These are phyloP conservation scores for Drosophila incognita DNA, from an alignment of 2,888 invertebrate genomes.

Conservation along the genomic window DNA sequence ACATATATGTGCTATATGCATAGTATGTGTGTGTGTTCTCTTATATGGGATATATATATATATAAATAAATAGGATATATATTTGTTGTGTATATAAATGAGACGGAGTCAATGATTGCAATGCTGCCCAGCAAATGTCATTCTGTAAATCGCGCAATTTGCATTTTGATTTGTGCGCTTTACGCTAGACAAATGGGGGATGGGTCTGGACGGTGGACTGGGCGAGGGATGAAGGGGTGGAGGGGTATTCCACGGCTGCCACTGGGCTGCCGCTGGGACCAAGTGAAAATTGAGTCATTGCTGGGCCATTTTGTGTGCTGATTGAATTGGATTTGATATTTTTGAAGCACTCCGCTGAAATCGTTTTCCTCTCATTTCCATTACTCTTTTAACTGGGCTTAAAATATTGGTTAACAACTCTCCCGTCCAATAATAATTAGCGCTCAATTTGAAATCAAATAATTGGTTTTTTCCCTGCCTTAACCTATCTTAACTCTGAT, in stretches of 20 bases:
- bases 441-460: neutral
- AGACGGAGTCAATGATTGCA: constrained; percentile 29
- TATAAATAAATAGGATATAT: constrained; percentile 11
- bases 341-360: constrained; percentile 9
- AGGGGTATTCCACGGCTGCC: neutral
- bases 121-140: constrained; percentile 39
- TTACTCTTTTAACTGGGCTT: constrained; percentile 1
- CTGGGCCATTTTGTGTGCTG: constrained; percentile 54
- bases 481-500: constrained; percentile 21
- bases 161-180: constrained; percentile 75
- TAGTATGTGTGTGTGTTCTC: neutral
- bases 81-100: constrained; percentile 10
- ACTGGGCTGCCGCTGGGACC: neutral
- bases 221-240: no score
- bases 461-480: neutral
- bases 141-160: constrained; percentile 71
- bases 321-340: constrained; percentile 61
- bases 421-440: neutral
- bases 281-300: constrained; percentile 49
- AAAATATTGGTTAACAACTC: neutral
- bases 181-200: constrained; percentile 54
- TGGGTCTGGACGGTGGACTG: neutral
- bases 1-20: neutral
- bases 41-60: neutral
- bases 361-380: neutral